These are phyloP conservation scores for Brachymystax lenok DNA, from an alignment of 2,797 vertebrate genomes.

Conservation along the genomic window DNA sequence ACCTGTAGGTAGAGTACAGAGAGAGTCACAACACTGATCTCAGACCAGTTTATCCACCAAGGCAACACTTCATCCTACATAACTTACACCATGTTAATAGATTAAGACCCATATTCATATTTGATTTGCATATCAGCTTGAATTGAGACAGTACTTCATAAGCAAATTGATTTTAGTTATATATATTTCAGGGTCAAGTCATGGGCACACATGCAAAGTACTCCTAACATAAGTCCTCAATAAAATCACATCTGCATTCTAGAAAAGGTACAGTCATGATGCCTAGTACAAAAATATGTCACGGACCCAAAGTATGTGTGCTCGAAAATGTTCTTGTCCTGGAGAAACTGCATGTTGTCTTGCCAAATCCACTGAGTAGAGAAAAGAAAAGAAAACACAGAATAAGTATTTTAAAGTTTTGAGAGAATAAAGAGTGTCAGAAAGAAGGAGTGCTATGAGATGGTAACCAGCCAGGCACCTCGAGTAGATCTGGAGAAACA, in stretches of 20 bases:
- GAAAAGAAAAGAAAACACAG: constrained; percentile 18
- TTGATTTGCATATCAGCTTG: no score
- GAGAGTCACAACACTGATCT: not conserved
- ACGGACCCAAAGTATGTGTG: constrained; percentile 98
- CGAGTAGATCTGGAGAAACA: constrained; percentile 90
- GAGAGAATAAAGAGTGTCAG: not conserved
- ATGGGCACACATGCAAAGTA: no score
- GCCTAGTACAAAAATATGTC: not conserved
- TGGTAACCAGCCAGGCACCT: constrained; percentile 57
- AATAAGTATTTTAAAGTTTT: not conserved
- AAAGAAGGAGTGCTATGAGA: no score
- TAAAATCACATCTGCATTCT: not conserved
- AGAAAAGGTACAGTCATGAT: not conserved
- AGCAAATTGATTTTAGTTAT: no score
- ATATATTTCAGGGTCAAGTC: no score
- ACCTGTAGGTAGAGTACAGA: constrained; percentile 70
- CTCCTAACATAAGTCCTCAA: no score
- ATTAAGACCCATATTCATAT: no score
- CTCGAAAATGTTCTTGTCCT: constrained; percentile 99
- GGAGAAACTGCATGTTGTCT: constrained; percentile 99
- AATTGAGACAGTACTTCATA: no score
- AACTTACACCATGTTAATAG: no score
- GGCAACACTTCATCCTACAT: not conserved
- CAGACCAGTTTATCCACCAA: not conserved
- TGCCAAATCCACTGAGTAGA: constrained; percentile 96